phyloP scores from a whole-genome alignment of 2,797 vertebrate genomes.

The Lagocephalus sceleratus region DNA sequence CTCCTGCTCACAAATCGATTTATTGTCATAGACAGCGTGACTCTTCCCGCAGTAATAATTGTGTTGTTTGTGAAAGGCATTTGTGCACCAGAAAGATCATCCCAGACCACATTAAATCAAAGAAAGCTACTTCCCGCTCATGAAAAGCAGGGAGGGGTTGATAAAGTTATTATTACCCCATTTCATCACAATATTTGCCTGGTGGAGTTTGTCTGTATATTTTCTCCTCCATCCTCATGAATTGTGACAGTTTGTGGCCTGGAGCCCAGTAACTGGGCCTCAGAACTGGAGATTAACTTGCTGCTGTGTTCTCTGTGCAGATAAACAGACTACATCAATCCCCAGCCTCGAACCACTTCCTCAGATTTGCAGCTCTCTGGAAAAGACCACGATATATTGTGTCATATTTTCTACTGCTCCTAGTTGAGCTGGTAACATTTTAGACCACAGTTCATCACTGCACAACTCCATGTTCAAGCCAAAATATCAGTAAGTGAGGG shows the following conservation, averaged over 20 bases:
- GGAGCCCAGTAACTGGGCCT: constrained; percentile 34
- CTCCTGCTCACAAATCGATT: too few species aligned
- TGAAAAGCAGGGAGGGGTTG: not conserved
- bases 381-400: not conserved
- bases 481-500: too few species aligned
- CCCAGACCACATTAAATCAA: not conserved
- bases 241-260: constrained; percentile 35
- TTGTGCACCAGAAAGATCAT: too few species aligned
- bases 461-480: too few species aligned
- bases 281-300: constrained; percentile 34
- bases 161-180: constrained; percentile 9
- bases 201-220: constrained; percentile 18
- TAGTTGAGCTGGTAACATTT: not conserved
- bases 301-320: constrained; percentile 35
- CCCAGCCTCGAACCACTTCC: constrained; percentile 9
- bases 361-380: constrained; percentile 16
- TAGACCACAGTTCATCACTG: too few species aligned
- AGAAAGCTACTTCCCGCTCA: not conserved
- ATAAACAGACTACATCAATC: constrained; percentile 35
- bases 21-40: too few species aligned
- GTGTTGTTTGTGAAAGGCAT: not conserved
- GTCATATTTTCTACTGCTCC: not conserved
- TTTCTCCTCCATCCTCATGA: constrained; percentile 14
- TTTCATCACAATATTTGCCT: constrained; percentile 24
- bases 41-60: too few species aligned